These are phyloP conservation scores for Caenorhabditis angaria DNA, from an alignment of 2,888 invertebrate genomes.

Conservation along the genomic window DNA sequence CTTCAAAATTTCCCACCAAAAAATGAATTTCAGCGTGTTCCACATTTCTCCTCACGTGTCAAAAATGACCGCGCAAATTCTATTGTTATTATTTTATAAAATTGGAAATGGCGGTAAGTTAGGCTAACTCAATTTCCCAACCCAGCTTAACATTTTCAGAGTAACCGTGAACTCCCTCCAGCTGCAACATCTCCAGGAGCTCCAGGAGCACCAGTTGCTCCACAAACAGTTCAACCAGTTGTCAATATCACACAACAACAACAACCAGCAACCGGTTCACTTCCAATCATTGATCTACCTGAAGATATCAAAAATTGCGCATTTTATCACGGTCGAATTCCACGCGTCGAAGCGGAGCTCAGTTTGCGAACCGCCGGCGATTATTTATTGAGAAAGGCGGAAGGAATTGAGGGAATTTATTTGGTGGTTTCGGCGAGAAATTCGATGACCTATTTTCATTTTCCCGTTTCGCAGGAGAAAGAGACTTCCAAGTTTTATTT, in stretches of 20 bases:
- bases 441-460: constrained; percentile 15
- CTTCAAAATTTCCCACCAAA: too few relatives aligned
- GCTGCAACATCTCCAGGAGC: too few relatives aligned
- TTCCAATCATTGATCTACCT: constrained; percentile 7
- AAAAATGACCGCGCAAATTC: too few relatives aligned
- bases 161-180: too few relatives aligned
- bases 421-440: constrained; percentile 18
- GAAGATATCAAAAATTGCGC: constrained; percentile 24
- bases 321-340: constrained; percentile 62
- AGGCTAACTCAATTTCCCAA: too few relatives aligned
- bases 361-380: constrained; percentile 55
- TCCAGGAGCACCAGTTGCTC: background rate
- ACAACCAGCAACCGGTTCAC: background rate
- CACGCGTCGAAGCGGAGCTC: constrained; percentile 56
- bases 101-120: too few relatives aligned
- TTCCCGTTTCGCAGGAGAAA: constrained; percentile 21
- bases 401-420: constrained; percentile 31
- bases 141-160: too few relatives aligned
- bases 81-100: too few relatives aligned
- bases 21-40: too few relatives aligned
- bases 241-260: background rate
- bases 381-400: constrained; percentile 57
- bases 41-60: too few relatives aligned
- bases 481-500: constrained; percentile 19
- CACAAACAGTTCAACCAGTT: background rate